Evolutionary conservation across 2,888 invertebrate genomes (phyloP).

Genomic region (Limenitis camilla): DNA sequence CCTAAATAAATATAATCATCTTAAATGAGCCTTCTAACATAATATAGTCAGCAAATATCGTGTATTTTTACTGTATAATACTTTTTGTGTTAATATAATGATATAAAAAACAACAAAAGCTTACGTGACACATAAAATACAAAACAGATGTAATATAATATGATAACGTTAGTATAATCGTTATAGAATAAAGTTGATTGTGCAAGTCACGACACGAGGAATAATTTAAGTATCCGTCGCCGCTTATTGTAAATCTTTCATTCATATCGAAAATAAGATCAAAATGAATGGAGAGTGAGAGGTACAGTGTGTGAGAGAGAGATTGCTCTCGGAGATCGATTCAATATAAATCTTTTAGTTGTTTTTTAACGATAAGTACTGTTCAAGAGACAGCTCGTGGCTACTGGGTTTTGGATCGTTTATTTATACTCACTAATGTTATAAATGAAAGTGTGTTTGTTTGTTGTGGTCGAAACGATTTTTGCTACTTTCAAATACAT

Average conservation of each 20-base stretch:
- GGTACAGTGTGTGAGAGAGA: slow-evolving; percentile 33
- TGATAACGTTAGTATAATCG: slow-evolving; percentile 2
- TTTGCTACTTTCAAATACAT: too few relatives aligned
- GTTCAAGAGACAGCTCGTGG: slow-evolving; percentile 47
- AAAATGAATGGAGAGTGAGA: slow-evolving; percentile 50
- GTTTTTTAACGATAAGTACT: slow-evolving; percentile 48
- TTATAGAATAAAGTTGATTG: slow-evolving; percentile 5
- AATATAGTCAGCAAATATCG: too few relatives aligned
- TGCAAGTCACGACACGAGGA: slow-evolving; percentile 23
- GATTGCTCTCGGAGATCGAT: slow-evolving; percentile 61
- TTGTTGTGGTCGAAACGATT: too few relatives aligned
- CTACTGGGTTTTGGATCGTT: slow-evolving; percentile 52
- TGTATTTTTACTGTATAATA: not conserved
- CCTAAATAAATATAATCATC: too few relatives aligned
- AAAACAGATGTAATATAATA: slow-evolving; percentile 1
- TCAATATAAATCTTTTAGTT: slow-evolving; percentile 59
- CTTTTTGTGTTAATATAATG: not conserved
- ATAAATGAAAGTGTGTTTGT: slow-evolving; percentile 28
- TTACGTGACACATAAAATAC: slow-evolving; percentile 1
- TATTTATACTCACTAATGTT: slow-evolving; percentile 31
- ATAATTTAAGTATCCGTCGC: slow-evolving; percentile 38
- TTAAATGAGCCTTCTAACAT: too few relatives aligned
- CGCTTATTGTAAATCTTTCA: slow-evolving; percentile 46
- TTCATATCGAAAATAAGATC: slow-evolving; percentile 60
- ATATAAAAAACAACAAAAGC: not conserved